Conservation (phyloP, 2,797 vertebrate genomes). For the Numenius phaeopus region DNA sequence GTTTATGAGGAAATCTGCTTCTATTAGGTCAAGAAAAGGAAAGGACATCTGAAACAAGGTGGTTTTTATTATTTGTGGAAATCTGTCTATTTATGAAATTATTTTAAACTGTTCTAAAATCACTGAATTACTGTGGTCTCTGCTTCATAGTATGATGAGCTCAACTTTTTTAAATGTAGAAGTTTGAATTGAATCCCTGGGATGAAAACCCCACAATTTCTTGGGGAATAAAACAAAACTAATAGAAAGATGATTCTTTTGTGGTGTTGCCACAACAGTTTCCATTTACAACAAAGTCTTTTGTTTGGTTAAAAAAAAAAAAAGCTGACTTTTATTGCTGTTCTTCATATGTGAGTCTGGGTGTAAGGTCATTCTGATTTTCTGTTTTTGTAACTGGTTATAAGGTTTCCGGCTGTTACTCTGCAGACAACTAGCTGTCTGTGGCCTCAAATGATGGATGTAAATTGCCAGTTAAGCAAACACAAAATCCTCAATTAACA, state of each 20-base stretch:
- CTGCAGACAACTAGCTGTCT: not conserved
- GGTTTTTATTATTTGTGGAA: not conserved
- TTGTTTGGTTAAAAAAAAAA: not conserved
- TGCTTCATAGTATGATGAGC: not conserved
- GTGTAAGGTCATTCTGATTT: not conserved
- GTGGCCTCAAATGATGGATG: not conserved
- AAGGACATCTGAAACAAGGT: not conserved
- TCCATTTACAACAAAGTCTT: not conserved
- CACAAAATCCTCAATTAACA: not conserved
- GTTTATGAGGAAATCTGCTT: not conserved
- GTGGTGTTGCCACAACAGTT: not conserved
- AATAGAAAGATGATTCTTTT: not conserved
- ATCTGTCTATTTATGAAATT: not conserved
- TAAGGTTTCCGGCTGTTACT: not conserved
- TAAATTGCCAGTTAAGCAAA: not conserved
- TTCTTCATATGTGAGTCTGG: not conserved
- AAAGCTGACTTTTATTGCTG: accelerated
- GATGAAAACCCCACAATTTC: not conserved
- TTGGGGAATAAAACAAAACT: not conserved
- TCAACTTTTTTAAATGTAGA: not conserved
- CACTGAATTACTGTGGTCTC: not conserved
- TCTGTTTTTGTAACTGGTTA: not conserved
- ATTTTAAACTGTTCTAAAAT: not conserved
- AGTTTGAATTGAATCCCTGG: not conserved
- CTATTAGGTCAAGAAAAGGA: not conserved